Evolutionary conservation across 2,888 invertebrate genomes (phyloP).

Genomic region (Nemoura dubitans): DNA sequence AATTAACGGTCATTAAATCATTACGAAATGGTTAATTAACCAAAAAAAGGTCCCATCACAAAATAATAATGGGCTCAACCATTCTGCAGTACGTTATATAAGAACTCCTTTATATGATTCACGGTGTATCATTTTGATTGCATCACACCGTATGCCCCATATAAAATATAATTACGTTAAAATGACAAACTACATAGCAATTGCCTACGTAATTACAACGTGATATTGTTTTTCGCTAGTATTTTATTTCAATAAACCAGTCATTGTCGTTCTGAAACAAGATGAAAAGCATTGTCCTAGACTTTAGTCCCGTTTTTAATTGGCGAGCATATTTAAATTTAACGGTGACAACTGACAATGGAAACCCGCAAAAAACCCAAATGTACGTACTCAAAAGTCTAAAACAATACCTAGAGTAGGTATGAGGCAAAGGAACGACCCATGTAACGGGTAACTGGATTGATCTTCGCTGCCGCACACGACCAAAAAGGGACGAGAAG

Average conservation of each 20-base stretch:
- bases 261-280: background rate
- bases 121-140: background rate
- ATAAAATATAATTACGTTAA: background rate
- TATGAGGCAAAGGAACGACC: too few species aligned
- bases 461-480: background rate
- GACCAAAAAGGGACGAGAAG: background rate
- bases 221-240: background rate
- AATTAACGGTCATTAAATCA: conserved; percentile 18
- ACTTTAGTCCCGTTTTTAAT: background rate
- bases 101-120: background rate
- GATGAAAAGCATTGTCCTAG: background rate
- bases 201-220: background rate
- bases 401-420: too few species aligned
- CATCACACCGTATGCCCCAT: background rate
- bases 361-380: too few species aligned
- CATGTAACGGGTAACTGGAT: background rate
- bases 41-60: background rate
- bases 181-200: background rate
- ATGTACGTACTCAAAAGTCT: too few species aligned
- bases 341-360: background rate
- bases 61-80: background rate
- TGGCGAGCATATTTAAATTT: background rate
- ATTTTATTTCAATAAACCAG: background rate
- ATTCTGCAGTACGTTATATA: background rate
- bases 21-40: conserved; percentile 5